phyloP scores from a whole-genome alignment of 92 coral and sea anemone genomes.

The Phenganax marumi region DNA sequence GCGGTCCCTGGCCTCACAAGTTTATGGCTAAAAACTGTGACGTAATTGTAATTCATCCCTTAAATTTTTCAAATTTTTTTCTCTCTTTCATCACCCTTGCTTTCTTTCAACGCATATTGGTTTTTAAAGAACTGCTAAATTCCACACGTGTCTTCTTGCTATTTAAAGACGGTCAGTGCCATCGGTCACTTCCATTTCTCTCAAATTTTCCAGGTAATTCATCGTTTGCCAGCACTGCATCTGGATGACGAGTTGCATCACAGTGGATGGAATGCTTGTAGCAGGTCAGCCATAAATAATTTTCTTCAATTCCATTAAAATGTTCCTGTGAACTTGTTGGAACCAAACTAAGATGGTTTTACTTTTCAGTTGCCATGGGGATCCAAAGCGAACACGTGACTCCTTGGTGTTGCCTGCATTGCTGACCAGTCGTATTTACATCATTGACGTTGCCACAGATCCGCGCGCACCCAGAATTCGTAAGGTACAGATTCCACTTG shows the following conservation, averaged over 20 bases:
- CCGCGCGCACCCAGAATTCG: conserved; percentile 85
- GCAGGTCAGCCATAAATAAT: conserved; percentile 58
- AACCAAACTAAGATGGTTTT: conserved; percentile 1
- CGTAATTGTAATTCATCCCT: too few relatives aligned
- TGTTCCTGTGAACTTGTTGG: background rate
- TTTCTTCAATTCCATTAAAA: background rate
- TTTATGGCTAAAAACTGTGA: too few relatives aligned
- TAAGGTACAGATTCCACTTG: conserved; percentile 55
- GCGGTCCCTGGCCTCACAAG: too few relatives aligned
- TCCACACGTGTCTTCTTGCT: background rate
- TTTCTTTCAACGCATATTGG: too few relatives aligned
- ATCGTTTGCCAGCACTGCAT: conserved; percentile 81
- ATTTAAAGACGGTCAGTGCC: background rate
- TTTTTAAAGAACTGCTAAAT: too few relatives aligned
- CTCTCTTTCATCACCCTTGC: too few relatives aligned
- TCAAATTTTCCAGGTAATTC: conserved; percentile 68
- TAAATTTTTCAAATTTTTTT: too few relatives aligned
- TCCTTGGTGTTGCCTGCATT: conserved; percentile 84
- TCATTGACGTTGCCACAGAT: conserved; percentile 79
- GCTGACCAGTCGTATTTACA: conserved; percentile 77
- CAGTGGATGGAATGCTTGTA: conserved; percentile 99
- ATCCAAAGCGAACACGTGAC: conserved; percentile 69
- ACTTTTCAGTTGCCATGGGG: conserved; percentile 71
- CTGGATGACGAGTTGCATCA: conserved; percentile 89
- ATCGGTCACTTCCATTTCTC: background rate